Percentiles rank a stretch among this genome's conserved stretches.
These are phyloP conservation scores for Tigriopus japonicus DNA, from an alignment of 1,140 invertebrate species.

Conservation along the genomic window DNA sequence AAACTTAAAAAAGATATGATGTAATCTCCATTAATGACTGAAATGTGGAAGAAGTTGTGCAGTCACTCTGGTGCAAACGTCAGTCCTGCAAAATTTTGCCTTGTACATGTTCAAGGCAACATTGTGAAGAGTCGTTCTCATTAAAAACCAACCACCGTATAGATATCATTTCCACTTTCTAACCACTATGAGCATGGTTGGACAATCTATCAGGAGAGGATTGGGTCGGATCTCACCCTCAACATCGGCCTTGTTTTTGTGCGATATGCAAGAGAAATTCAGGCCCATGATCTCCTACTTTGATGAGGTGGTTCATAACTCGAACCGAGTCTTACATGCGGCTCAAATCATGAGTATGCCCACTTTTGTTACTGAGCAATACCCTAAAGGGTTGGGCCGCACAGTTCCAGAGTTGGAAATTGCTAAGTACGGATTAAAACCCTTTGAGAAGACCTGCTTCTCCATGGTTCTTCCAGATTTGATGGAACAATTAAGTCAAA, in stretches of 20 bases:
- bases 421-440: background rate
- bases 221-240: background rate
- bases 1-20: too few species aligned
- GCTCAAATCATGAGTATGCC: constrained; percentile 38
- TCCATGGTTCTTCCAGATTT: background rate
- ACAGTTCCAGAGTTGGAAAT: constrained; percentile 2
- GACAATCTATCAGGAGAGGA: background rate
- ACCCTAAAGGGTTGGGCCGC: constrained; percentile 34
- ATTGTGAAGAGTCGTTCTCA: too few species aligned
- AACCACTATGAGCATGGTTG: too few species aligned
- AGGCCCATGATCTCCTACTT: constrained; percentile 37
- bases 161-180: too few species aligned
- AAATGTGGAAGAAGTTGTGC: too few species aligned
- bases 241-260: constrained; percentile 31
- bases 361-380: constrained; percentile 44
- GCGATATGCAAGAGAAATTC: constrained; percentile 49
- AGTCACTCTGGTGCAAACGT: too few species aligned
- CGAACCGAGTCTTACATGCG: constrained; percentile 32
- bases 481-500: background rate
- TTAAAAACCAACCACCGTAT: too few species aligned
- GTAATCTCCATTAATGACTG: too few species aligned
- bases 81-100: too few species aligned
- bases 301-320: constrained; percentile 34
- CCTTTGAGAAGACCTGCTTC: constrained; percentile 4
- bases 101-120: too few species aligned